These are phyloP conservation scores for Platynereis dumerilii DNA, from an alignment of 2,888 invertebrate genomes.

Conservation along the genomic window DNA sequence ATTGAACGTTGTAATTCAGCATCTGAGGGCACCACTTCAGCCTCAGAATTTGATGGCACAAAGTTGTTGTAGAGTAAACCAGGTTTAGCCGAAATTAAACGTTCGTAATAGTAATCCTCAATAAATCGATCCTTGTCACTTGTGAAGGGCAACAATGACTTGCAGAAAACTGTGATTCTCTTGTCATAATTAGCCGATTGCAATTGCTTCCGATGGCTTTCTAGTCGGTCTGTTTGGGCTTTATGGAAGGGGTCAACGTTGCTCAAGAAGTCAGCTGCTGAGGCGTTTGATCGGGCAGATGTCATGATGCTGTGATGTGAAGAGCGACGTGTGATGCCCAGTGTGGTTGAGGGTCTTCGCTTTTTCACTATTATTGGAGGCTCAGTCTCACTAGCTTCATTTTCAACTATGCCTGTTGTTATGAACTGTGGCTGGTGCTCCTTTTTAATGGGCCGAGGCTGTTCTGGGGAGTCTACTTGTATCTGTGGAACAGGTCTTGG, in stretches of 20 bases:
- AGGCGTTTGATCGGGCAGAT: neutral
- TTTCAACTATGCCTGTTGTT: too few relatives aligned
- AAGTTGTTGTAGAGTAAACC: neutral
- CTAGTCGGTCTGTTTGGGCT: neutral
- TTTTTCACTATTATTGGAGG: too few relatives aligned
- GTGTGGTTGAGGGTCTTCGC: too few relatives aligned
- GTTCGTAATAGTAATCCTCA: constrained; percentile 16
- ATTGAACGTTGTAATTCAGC: constrained; percentile 1
- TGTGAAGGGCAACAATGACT: neutral
- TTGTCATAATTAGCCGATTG: constrained; percentile 2
- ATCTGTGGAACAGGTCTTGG: too few relatives aligned
- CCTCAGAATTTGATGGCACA: neutral
- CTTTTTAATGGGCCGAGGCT: too few relatives aligned
- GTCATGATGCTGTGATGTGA: too few relatives aligned
- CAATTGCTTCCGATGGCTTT: constrained; percentile 10
- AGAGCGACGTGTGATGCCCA: too few relatives aligned
- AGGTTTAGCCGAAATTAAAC: neutral
- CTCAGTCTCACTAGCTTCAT: too few relatives aligned
- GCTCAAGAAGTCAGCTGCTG: neutral
- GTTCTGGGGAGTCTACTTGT: too few relatives aligned
- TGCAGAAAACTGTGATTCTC: constrained; percentile 12
- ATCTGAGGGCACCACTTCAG: neutral
- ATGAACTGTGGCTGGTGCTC: too few relatives aligned
- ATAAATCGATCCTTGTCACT: constrained; percentile 11
- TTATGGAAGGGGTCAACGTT: neutral